Base-by-base conservation (phyloP, 2,113 vertebrate species). In the Proterorhinus semilunaris region DNA sequence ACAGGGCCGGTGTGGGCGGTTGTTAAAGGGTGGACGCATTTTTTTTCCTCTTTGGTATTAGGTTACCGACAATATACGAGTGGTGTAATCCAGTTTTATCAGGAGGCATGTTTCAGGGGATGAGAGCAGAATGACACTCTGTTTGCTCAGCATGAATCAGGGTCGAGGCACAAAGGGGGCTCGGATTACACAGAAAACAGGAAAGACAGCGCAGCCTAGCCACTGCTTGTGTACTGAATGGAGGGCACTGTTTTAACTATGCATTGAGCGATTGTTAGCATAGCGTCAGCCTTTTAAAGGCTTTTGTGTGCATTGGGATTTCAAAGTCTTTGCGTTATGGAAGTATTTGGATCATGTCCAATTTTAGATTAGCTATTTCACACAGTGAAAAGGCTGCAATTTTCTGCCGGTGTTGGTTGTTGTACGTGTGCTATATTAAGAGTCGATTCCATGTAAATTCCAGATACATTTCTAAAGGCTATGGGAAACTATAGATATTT, bases 141-240 rank as follows among this genome's bases (percentile, higher is more conserved):
- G 69, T 79, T 75, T 90, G 81, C 70, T 71, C 72, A 74, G 79
- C 58, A 54, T 72, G 70, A 58, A 86, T 76, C 63, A 47, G 57
- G 66, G 66, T 49, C 73, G 70, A 61, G 72, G 69, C 62, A 70
- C 80, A 63, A 66, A 63, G 61, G 44, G 27, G 66, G 78, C 74
- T 86, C 72, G 0, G 82, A 65, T 85, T 88, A 82, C 84, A 86
- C 44, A n/a, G 76, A 65, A 72, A 83, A 76, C 68, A 62, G 69
- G 62, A 76, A 10, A 74, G 78, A 78, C 48, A 61, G 69, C 48
- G 7, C 17, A 57, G 62, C 52, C 47, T 49, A 80, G 65, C 53
- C 72, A 72, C 68, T 78, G 71, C 62, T 73, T 48, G 62, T 75
- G 50, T 75, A 65, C 7, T 42, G 6, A 61, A 72, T 49, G 21